Base-by-base conservation (phyloP, 2,113 vertebrate genomes). In the Heptranchias perlo region DNA sequence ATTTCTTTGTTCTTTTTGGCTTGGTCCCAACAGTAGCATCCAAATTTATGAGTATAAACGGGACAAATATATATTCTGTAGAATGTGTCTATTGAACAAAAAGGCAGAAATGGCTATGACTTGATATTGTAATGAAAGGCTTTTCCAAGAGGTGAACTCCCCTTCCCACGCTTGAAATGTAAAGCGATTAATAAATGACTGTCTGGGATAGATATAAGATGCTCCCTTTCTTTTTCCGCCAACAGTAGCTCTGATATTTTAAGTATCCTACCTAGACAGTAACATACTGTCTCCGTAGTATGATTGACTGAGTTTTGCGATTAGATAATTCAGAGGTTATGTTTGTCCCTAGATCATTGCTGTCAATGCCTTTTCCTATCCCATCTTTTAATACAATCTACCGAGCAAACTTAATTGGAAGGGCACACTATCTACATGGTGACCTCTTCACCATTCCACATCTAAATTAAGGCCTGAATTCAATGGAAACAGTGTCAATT, bases 391-490 rank as follows among this genome's bases (percentile, higher is more conserved):
- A 91, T 49, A 28, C 39, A 28, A 61, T 92, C 49, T 93, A 86
- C 47, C 52, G 8, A 96, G 89, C 96, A 65, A 4, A 78, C 86
- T 95, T 52, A 96, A 96, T 95, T 67, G 67, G 67, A n/a, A 96
- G 95, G 93, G 95, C 47, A 0, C 95, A 44, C 78, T 65, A 31
- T 86, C 96, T 76, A 96, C 52, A 44, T 58, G 78, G 54, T n/a
- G 96, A 95, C 62, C 89, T 21, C 64, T 89, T 96, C 76, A 96
- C 96, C 6, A 87, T 44, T 87, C 96, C 89, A 93, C 54, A 78
- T 11, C 96, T 47, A 96, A 47, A 96, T 39, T 96, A 96, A 97
- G 73, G 39, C 54, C 67, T 69, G 96, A 65, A 96, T 96, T 96
- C 87, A 96, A 96, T 93, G 35, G 95, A 96, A 97, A 39, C 1